Conservation (phyloP, 2,888 invertebrate species). For the Pristionchus arcanus region DNA sequence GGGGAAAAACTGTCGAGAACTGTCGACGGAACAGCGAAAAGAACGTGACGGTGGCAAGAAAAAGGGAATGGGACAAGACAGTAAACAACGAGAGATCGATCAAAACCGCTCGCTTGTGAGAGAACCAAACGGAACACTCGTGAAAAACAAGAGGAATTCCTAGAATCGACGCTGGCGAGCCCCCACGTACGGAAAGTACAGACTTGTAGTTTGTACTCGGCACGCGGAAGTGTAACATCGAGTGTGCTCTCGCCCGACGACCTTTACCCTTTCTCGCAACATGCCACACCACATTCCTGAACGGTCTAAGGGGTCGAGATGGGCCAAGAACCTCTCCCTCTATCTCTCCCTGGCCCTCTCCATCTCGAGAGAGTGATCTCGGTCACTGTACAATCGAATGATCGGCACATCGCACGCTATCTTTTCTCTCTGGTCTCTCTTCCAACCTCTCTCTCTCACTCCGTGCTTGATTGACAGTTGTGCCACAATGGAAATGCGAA, state of each 20-base stretch:
- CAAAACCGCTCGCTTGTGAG: constrained; percentile 23
- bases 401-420: too few species aligned
- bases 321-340: background rate
- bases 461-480: background rate
- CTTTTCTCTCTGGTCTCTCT: too few species aligned
- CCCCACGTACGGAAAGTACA: background rate
- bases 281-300: background rate
- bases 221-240: background rate
- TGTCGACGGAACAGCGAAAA: background rate
- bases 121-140: constrained; percentile 13
- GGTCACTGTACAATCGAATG: background rate
- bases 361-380: background rate
- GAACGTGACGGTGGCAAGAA: constrained; percentile 1
- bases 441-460: background rate
- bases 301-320: background rate
- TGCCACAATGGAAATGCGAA: background rate
- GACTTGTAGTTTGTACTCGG: background rate
- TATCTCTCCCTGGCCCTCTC: background rate
- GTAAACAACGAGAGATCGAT: constrained; percentile 33
- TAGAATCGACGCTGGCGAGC: background rate
- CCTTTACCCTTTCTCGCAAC: background rate
- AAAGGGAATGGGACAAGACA: background rate
- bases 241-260: background rate
- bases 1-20: constrained; percentile 15
- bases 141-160: background rate